These are phyloP conservation scores for Clarias platycephalus DNA, from an alignment of 2,797 vertebrate genomes.

Conservation along the genomic window DNA sequence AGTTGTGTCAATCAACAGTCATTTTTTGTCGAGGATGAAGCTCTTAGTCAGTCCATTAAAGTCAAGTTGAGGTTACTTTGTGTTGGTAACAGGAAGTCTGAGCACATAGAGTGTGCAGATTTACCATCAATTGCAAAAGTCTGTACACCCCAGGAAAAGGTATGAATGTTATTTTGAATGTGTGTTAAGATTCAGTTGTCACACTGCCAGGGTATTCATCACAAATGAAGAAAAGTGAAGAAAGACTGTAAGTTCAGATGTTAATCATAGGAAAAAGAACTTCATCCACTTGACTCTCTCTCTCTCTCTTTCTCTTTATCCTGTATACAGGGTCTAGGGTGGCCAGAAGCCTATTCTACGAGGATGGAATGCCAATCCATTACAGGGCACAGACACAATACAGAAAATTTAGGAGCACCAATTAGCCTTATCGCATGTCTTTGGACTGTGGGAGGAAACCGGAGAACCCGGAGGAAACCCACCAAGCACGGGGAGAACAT, in stretches of 20 bases:
- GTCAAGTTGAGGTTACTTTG: background rate
- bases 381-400: too few relatives aligned
- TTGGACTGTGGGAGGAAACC: too few relatives aligned
- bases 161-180: background rate
- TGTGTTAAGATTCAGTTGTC: background rate
- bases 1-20: background rate
- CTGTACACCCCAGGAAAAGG: background rate
- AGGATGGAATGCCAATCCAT: too few relatives aligned
- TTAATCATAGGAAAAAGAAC: background rate
- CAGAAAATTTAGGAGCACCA: too few relatives aligned
- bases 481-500: too few relatives aligned
- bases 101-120: background rate
- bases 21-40: background rate
- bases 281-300: too few relatives aligned
- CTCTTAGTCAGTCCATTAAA: conserved; percentile 11
- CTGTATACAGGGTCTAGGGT: too few relatives aligned
- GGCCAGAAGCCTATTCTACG: too few relatives aligned
- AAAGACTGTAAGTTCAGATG: background rate
- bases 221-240: background rate
- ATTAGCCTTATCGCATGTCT: too few relatives aligned
- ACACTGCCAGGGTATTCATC: background rate
- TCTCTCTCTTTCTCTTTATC: too few relatives aligned
- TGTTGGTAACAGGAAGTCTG: background rate
- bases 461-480: too few relatives aligned
- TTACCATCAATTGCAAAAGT: background rate